Percentiles rank a stretch among this genome's conserved stretches.
Conservation (phyloP, 2,113 vertebrate species). For the Salminus brasiliensis region DNA sequence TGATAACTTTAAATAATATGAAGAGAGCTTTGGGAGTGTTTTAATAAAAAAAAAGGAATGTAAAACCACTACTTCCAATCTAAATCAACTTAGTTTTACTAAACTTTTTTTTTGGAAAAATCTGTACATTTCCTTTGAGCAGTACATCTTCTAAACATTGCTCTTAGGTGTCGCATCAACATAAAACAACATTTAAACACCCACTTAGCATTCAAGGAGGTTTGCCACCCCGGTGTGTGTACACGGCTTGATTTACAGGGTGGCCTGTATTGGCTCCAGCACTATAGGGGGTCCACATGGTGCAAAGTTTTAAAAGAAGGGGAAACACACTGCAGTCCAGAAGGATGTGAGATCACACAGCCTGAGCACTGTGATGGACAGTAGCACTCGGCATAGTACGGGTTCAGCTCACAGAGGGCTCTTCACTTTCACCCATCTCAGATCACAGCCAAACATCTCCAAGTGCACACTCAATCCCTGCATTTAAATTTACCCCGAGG, state of each 20-base stretch:
- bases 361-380: conserved; percentile 39
- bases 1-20: no score
- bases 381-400: conserved; percentile 23
- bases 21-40: no score
- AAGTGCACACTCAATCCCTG: conserved; percentile 28
- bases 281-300: conserved; percentile 8
- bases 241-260: conserved; percentile 52
- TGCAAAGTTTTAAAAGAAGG: conserved; percentile 16
- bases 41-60: no score
- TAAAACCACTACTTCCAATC: no score
- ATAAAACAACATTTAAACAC: conserved; percentile 55
- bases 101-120: no score
- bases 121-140: no score
- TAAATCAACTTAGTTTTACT: no score
- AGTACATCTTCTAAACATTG: neutral
- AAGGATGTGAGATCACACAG: conserved; percentile 32
- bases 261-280: conserved; percentile 39
- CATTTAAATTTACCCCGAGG: conserved; percentile 44
- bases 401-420: conserved; percentile 35
- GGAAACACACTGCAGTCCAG: neutral
- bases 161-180: conserved; percentile 24
- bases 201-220: conserved; percentile 61
- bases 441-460: conserved; percentile 23
- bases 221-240: conserved; percentile 43
- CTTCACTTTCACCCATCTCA: conserved; percentile 47